Conservation (phyloP, 2,797 vertebrate species). For the Megalops cyprinoides region DNA sequence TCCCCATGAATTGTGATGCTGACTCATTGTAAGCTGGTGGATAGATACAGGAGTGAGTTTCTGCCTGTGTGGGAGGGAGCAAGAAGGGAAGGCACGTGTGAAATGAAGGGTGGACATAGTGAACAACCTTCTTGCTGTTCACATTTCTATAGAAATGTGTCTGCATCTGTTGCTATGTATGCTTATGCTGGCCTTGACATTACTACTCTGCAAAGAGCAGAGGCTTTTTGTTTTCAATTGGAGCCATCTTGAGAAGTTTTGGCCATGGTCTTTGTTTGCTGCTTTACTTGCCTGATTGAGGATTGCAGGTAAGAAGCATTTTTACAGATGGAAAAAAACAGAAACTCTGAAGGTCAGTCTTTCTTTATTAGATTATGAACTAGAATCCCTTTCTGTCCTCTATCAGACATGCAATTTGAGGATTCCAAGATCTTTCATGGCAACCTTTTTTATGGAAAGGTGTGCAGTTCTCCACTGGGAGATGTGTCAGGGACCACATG, state of each 20-base stretch:
- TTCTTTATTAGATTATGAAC: neutral
- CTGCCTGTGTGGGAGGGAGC: conserved; percentile 24
- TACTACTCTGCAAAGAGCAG: neutral
- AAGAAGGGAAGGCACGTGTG: conserved; percentile 15
- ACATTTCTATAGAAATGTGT: conserved; percentile 1
- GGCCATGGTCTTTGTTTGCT: neutral
- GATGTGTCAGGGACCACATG: neutral
- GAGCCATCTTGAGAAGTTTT: neutral
- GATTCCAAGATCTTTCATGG: neutral
- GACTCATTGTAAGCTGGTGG: conserved; percentile 35
- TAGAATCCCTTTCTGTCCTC: neutral
- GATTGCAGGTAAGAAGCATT: neutral
- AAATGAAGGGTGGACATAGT: conserved; percentile 7
- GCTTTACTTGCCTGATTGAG: neutral
- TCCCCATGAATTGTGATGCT: conserved; percentile 32
- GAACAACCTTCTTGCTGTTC: neutral
- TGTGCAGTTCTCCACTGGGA: neutral
- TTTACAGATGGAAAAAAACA: neutral
- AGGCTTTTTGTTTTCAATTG: neutral
- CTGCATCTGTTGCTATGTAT: too few relatives aligned
- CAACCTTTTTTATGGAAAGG: neutral
- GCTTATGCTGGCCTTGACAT: too few relatives aligned
- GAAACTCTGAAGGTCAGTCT: too few relatives aligned
- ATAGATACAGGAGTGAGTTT: conserved; percentile 26
- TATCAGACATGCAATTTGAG: neutral